Percentiles rank a stretch among this genome's conserved stretches.
Evolutionary conservation across 2,888 invertebrate species (phyloP).

Genomic region (Harpalus rubripes): DNA sequence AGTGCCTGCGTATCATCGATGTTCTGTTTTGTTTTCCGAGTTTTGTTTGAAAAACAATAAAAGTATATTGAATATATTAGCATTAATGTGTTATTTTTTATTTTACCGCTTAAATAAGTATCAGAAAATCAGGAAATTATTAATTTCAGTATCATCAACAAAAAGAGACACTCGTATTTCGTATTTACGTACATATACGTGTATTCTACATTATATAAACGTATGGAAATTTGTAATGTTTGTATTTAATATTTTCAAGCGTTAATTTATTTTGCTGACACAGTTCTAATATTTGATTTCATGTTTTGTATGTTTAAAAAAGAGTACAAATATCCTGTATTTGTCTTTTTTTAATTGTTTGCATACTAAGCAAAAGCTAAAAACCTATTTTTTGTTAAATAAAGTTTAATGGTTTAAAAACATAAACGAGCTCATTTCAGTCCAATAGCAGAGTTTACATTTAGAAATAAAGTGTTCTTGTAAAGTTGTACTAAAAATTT

Average conservation of each 20-base stretch:
- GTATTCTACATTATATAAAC: no score
- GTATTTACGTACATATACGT: no score
- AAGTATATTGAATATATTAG: no score
- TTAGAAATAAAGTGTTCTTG: not conserved
- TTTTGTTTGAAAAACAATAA: no score
- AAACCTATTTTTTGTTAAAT: not conserved
- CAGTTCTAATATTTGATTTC: not conserved
- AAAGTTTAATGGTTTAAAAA: slow-evolving; percentile 4
- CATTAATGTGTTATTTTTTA: no score
- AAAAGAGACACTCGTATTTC: no score
- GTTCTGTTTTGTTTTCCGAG: no score
- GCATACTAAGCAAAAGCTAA: not conserved
- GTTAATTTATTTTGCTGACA: not conserved
- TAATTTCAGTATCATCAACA: no score
- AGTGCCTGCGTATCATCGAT: no score
- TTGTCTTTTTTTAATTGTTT: not conserved
- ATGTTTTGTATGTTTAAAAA: not conserved
- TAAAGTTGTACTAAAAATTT: not conserved
- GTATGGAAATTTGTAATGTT: not conserved
- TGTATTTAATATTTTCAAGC: not conserved
- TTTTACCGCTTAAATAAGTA: no score
- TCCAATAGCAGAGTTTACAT: not conserved
- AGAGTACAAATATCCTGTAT: not conserved
- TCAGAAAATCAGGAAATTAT: no score
- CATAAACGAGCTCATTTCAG: not conserved